Conservation (phyloP, 2,113 vertebrate species). For the Riparia riparia region DNA sequence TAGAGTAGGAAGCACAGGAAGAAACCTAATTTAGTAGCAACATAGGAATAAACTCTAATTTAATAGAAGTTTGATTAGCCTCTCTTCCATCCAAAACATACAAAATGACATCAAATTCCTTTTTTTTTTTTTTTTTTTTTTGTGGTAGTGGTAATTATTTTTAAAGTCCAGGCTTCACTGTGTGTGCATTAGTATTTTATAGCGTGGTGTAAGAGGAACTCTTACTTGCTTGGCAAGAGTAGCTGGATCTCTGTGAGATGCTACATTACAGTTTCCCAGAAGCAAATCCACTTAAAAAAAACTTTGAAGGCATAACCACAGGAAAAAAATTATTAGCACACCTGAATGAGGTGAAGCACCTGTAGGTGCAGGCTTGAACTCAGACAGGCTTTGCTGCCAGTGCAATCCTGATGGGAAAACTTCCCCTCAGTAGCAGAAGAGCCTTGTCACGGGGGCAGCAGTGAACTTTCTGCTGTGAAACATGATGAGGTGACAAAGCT, state of each 20-base stretch:
- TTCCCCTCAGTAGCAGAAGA: neutral
- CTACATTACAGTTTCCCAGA: neutral
- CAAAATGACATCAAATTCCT: no score
- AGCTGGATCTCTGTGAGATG: neutral
- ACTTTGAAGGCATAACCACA: neutral
- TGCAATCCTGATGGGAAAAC: neutral
- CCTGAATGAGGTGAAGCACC: neutral
- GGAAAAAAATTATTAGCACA: neutral
- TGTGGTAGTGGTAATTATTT: neutral
- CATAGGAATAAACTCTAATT: neutral
- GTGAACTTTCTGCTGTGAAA: slow-evolving; percentile 12
- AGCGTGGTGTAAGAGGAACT: neutral
- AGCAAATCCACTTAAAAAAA: neutral
- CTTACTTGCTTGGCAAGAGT: neutral
- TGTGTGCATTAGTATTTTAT: neutral
- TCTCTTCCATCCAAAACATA: neutral
- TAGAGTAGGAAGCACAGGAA: neutral
- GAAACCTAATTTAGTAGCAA: neutral
- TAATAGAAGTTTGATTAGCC: neutral
- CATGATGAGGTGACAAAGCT: slow-evolving; percentile 13
- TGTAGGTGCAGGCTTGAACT: neutral
- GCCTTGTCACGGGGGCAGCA: neutral
- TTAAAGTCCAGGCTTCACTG: neutral
- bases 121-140: neutral
- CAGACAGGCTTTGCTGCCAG: neutral